Evolutionary conservation across 2,113 vertebrate species (phyloP), one percentile per base, ranked within the genome.

Genomic region (Lichenostomus cassidix): DNA sequence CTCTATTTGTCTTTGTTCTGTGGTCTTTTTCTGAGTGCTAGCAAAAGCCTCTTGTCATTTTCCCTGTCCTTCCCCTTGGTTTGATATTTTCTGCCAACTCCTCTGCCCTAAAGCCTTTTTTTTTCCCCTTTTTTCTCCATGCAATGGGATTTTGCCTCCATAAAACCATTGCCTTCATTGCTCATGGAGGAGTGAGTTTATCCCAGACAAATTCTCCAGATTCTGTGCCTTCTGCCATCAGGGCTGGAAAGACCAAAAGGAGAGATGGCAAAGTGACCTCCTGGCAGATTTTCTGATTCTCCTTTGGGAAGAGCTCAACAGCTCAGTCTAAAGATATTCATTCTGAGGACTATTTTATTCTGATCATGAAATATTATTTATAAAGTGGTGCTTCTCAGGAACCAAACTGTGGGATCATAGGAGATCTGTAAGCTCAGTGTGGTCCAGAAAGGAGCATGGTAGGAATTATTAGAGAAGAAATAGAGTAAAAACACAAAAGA

Each of bases 21-120:
- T 84, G 60, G 12, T 53, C 77, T 70, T 58, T 89, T 83, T 92
- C 41, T 33, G 59, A 91, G 39, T 62, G 31, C n/a, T 49, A 18
- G 50, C 78, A 73, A 83, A 83, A 89, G 37, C 46, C 56, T 76
- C 71, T 69, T 91, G 70, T 75, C 28, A 25, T 95, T 92, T 86
- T 73, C 21, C 16, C 33, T 46, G 13, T 50, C 16, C 12, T 84
- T 93, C 53, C 41, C 24, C n/a, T 75, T 31, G 28, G 31, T 87
- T 59, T 87, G 76, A 5, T 79, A 11, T 76, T 91, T 92, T 92
- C 77, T 91, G 81, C 77, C 53, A 88, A 27, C 44, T 68, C 27
- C 41, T 88, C 58, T 88, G 78, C 67, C 79, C 39, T 90, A 33
- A 82, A 85, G 23, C 31, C 3, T 29, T 52, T 69, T 19, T 19